Evolutionary conservation across 2,113 vertebrate species (phyloP), one percentile per base, ranked within the genome.

Genomic region (Menidia beryllina): DNA sequence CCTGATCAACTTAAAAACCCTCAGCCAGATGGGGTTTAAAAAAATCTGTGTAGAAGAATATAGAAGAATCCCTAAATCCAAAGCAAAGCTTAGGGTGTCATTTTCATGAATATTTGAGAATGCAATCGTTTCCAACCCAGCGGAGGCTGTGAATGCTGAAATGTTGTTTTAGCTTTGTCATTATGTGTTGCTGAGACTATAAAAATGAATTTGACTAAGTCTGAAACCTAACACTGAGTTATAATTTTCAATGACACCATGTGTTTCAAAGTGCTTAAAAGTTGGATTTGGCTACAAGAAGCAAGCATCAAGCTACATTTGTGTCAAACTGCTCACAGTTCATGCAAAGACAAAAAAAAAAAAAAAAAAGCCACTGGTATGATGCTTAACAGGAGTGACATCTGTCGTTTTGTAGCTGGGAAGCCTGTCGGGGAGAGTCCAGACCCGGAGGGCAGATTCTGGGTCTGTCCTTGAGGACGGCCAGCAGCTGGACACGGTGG

Each of bases 371-470:
- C 17, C n/a, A 7, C 17, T 24, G 4, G 27, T 58, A 4, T 48
- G 27, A 64, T 34, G 39, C 23, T 52, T 20, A 50, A 41, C 6
- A 1, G 27, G 10, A 3, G 36, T 62, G 19, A 49, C 21, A 9
- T 34, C 15, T 67, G 41, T 48, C 45, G 57, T 34, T 60, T 14
- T 66, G 21, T 72, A 99, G 97, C 89, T 98, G 91, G 87, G 92
- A 59, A 64, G 80, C 49, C 89, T 96, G 72, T 87, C 91, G 19
- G 91, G 52, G 50, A 77, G 57, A 90, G 91, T 25, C 90, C 89
- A 43, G 82, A 68, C 49, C 79, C 73, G 45, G 15, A 62, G 9
- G 41, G 6, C 59, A 15, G 64, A 72, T 15, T 11, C 61, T 1
- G 7, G 53, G 38, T 69, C 66, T 24, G 59, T 2, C 0, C 23